These are phyloP conservation scores for Hydrophis major DNA, from an alignment of 2,797 vertebrate genomes.

Conservation along the genomic window DNA sequence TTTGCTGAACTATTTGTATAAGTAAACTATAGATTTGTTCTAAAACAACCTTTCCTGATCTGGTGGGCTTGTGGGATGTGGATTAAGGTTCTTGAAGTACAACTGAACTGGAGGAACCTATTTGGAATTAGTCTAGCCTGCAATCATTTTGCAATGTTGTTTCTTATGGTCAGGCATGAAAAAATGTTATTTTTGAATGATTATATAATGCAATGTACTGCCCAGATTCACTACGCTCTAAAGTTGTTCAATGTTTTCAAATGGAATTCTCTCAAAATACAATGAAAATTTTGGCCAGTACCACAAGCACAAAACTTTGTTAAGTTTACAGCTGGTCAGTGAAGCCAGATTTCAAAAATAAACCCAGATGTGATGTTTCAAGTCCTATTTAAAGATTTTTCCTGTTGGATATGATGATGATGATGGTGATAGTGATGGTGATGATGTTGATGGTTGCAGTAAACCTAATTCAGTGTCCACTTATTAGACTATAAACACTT, in stretches of 20 bases:
- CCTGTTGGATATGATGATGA: conserved; percentile 45
- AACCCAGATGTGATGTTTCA: conserved; percentile 45
- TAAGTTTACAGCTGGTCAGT: conserved; percentile 38
- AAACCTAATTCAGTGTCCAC: conserved; percentile 39
- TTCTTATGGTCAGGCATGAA: not conserved
- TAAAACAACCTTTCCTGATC: not conserved
- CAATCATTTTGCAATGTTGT: not conserved
- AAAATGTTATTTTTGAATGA: conserved; percentile 32
- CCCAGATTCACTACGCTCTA: conserved; percentile 14
- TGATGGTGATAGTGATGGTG: conserved; percentile 39
- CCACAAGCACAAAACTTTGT: conserved; percentile 35
- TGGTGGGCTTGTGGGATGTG: not conserved
- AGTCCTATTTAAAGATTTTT: conserved; percentile 43
- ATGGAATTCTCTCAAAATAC: conserved; percentile 35
- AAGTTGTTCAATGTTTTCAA: conserved; percentile 31
- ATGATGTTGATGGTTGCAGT: conserved; percentile 44
- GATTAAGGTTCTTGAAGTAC: not conserved
- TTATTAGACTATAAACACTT: conserved; percentile 45
- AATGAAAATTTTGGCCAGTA: conserved; percentile 53
- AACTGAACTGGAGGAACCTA: not conserved
- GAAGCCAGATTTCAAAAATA: conserved; percentile 37
- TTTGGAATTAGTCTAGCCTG: not conserved
- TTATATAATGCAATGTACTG: conserved; percentile 15
- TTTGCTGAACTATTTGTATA: not conserved
- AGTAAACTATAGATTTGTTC: not conserved